Evolutionary conservation across 2,888 invertebrate genomes (phyloP), one percentile per base, ranked within the genome.

Genomic region (Papilio protenor): DNA sequence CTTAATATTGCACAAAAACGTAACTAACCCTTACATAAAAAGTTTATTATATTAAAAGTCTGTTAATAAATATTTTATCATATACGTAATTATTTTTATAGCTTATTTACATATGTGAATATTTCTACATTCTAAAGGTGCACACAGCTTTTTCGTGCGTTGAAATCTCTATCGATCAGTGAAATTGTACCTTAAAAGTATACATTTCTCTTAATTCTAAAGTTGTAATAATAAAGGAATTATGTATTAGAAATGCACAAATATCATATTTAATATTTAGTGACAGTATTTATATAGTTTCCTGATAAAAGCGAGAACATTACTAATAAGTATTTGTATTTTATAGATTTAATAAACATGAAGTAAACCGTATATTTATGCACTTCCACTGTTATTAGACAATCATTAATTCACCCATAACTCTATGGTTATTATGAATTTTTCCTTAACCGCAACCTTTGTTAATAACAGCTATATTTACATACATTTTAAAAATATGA

Each of bases 1-100:
- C 79, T 83, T 91, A 91, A 89, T 92, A 93, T 93, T 93, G 93
- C 93, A 93, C 93, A 81, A 82, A 81, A 81, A 82, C 80, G 80
- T 66, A 71, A 70, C 59, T 45, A 75, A 23, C 47, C 23, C 71
- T 77, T 57, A 73, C 40, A 64, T 23, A 55, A 70, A 59, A 45
- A 66, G 61, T 61, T 72, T 64, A 33, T 69, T 61, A 40, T 18
- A 64, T 40, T 33, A n/a, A 52, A 52, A 40, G 40, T 18, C 1
- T 66, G 16, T 40, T 5, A 18, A 3, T 47, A 45, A 33, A 45
- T n/a, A 70, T 66, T n/a, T n/a, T n/a, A n/a, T n/a, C n/a, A n/a
- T n/a, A 45, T 66, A 47, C 14, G 47, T 47, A 47, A 5, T 49
- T 3, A 16, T 33, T n/a, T 45, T 40, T 45, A n/a, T 66, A 21